phyloP scores from a whole-genome alignment of 2,888 invertebrate genomes.

The Scaptomyza cyrtandrae region DNA sequence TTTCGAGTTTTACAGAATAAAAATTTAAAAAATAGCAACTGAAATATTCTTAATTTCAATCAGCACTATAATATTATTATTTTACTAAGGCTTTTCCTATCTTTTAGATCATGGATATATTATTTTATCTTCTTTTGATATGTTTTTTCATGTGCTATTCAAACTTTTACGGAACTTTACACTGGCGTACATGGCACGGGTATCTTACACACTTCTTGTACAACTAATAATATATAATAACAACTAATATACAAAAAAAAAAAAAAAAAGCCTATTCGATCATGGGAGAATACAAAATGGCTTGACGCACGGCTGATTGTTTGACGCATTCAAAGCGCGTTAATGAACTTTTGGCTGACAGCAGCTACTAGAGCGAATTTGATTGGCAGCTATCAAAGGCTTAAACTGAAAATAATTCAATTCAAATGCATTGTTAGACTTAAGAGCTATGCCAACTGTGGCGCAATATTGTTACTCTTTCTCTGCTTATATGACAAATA shows the following conservation, averaged over 20 bases:
- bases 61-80: no score
- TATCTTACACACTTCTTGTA: not conserved
- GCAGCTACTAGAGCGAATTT: conserved; percentile 14
- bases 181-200: no score
- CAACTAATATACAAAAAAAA: no score
- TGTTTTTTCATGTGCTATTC: no score
- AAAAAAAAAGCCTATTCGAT: no score
- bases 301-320: conserved; percentile 39
- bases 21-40: no score
- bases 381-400: conserved; percentile 36
- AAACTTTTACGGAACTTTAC: no score
- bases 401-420: conserved; percentile 28
- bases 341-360: conserved; percentile 54
- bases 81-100: no score
- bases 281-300: conserved; percentile 38
- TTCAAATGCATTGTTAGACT: conserved; percentile 34
- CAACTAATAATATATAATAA: no score
- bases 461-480: conserved; percentile 2
- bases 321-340: conserved; percentile 25
- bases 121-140: no score
- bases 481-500: not conserved
- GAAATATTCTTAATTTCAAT: no score
- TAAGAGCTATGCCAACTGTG: conserved; percentile 6
- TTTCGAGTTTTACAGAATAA: not conserved
- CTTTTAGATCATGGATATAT: no score